Evolutionary conservation across 1,140 invertebrate genomes (phyloP).

Genomic region (Zaprionus africanus): DNA sequence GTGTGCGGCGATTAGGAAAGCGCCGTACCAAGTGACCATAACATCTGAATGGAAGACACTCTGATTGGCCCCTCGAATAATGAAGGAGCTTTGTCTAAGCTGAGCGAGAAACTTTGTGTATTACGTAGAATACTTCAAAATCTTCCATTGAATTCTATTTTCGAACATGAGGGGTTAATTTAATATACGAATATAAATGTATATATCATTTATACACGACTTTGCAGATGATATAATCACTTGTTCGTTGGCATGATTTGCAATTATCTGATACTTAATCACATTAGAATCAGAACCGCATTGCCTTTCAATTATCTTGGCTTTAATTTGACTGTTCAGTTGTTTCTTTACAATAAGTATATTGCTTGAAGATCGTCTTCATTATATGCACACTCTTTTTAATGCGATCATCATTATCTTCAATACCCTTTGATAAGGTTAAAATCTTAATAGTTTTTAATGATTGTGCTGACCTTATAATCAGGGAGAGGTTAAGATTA

Average conservation of each 20-base stretch:
- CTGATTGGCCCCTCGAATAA: neutral
- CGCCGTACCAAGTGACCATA: slow-evolving; percentile 39
- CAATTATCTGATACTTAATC: neutral
- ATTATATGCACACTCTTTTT: neutral
- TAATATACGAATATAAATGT: neutral
- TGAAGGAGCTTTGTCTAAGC: neutral
- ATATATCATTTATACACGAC: neutral
- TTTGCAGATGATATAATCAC: neutral
- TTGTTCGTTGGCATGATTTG: neutral
- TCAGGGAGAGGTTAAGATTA: neutral
- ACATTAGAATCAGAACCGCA: neutral
- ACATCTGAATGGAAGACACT: neutral
- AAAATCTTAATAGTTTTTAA: neutral
- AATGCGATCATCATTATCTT: neutral
- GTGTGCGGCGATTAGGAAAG: slow-evolving; percentile 68
- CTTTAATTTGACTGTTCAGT: neutral
- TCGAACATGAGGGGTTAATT: neutral
- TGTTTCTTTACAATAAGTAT: no score
- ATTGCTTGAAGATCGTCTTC: neutral
- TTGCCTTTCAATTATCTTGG: neutral
- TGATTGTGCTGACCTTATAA: neutral
- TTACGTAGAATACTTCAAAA: neutral
- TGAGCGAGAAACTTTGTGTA: neutral
- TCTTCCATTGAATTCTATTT: slow-evolving; percentile 1
- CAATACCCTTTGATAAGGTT: neutral